These are phyloP conservation scores for Theocolax elegans DNA, from an alignment of 1,140 invertebrate species.

Conservation along the genomic window DNA sequence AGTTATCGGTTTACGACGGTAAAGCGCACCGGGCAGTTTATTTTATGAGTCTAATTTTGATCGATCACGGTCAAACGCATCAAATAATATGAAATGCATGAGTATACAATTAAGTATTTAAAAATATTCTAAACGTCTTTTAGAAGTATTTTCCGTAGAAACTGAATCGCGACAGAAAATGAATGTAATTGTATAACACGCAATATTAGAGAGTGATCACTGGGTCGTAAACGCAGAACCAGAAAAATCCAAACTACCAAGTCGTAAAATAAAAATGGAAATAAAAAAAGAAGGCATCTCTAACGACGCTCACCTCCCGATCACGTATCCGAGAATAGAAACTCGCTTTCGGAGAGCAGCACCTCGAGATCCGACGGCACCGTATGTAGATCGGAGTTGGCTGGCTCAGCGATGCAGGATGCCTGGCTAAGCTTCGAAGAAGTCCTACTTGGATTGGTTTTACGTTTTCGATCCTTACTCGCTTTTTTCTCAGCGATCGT, in stretches of 20 bases:
- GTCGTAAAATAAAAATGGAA: too few species aligned
- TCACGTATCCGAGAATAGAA: conserved; percentile 72
- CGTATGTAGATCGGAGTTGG: conserved; percentile 71
- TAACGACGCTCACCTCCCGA: conserved; percentile 1
- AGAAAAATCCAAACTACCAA: too few species aligned
- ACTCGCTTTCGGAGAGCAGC: conserved; percentile 72
- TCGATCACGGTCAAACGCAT: too few species aligned
- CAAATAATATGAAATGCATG: too few species aligned
- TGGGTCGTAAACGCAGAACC: too few species aligned
- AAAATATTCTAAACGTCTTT: too few species aligned
- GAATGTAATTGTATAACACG: too few species aligned
- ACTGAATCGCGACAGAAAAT: too few species aligned
- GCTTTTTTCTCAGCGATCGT: conserved; percentile 9
- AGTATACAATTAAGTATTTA: too few species aligned
- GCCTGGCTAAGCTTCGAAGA: conserved; percentile 39
- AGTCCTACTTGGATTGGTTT: conserved; percentile 29
- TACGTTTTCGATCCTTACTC: conserved; percentile 19
- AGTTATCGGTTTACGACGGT: neutral
- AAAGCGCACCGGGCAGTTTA: conserved; percentile 27
- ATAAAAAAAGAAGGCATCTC: neutral
- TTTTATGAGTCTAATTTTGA: conserved; percentile 25
- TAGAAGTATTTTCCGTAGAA: too few species aligned
- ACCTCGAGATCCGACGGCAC: conserved; percentile 75
- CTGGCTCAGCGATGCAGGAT: conserved; percentile 54
- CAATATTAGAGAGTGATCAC: too few species aligned